Base-by-base conservation (phyloP, 1,140 invertebrate genomes). In the Panagrolaimus sp. region DNA sequence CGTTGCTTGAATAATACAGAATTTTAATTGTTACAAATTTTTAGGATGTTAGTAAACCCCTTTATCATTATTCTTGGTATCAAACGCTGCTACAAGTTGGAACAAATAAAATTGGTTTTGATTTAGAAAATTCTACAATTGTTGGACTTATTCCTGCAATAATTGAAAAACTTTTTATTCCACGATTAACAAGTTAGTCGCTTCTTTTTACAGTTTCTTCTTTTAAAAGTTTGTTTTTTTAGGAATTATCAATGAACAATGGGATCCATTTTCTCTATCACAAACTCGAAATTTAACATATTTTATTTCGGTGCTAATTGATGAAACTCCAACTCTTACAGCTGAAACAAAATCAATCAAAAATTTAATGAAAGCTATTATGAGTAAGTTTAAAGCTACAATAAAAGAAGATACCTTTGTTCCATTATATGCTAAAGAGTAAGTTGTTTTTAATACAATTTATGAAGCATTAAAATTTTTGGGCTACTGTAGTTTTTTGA, bases 161-260 rank as follows among this genome's bases (percentile, higher is more conserved):
- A 38, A 67, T 77, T 43, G 75, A 77, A 45, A 77, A 77, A 64
- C 65, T 77, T 67, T 20, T 77, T 43, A 51, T 77, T 27, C 76
- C 76, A 47, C 76, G 75, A 67, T 61, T 77, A 66, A 72, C 76
- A 69, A 78, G 75, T 77, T 67, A 64, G 69, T 70, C 7, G 2
- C 45, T 14, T 16, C 14, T 7, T 53, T 53, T 4, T 67, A 7
- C 27, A 25, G 20, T 13, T 20, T 25, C 27, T 57, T 13, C 4
- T 13, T 4, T 25, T 20, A 57, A 13, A 25, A n/a, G 20, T 0
- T 23, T 3, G 0, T 1, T 38, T 43, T 72, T 72, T 73, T 57
- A 73, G 72, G 63, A 74, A 74, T 73, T 23, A 63, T 73, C 0
- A 27, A 44, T n/a, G 72, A 73, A 23, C 72, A 73, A 75, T 73